Conservation (phyloP, 2,888 invertebrate genomes). For the Cryptus viduatorius region DNA sequence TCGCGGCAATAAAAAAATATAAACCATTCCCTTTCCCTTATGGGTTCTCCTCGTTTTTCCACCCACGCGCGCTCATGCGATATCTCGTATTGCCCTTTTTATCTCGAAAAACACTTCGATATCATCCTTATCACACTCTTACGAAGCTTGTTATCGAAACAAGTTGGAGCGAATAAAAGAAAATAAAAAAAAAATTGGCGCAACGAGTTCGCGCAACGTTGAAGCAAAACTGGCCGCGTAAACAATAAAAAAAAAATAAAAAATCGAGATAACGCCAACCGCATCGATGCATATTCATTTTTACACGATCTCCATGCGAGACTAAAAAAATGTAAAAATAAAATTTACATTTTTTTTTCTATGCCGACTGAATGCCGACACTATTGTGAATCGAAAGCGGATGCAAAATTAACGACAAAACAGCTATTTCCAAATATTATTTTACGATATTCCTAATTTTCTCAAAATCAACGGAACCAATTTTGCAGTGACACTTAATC, state of each 20-base stretch:
- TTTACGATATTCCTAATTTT: no score
- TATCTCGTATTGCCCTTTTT: constrained; percentile 14
- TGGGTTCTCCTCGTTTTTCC: not conserved
- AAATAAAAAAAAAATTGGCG: not conserved
- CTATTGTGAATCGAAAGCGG: no score
- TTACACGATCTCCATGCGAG: no score
- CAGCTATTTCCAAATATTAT: no score
- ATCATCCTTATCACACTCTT: not conserved
- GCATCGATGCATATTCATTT: no score
- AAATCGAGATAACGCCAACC: no score
- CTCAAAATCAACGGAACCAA: no score
- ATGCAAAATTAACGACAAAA: no score
- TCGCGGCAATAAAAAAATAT: constrained; percentile 65
- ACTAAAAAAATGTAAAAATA: not conserved
- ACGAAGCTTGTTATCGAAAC: constrained; percentile 9
- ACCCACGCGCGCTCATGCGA: not conserved
- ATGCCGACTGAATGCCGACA: no score
- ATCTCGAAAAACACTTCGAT: constrained; percentile 42
- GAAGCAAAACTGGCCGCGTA: not conserved
- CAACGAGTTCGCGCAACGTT: not conserved
- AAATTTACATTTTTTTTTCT: no score
- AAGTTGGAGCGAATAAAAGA: constrained; percentile 13
- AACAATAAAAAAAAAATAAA: not conserved
- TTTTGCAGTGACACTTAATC: no score
- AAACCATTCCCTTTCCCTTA: not conserved